Evolutionary conservation across 1,140 invertebrate genomes (phyloP), one percentile per base, ranked within the genome.

Genomic region (Ganaspis sp.): DNA sequence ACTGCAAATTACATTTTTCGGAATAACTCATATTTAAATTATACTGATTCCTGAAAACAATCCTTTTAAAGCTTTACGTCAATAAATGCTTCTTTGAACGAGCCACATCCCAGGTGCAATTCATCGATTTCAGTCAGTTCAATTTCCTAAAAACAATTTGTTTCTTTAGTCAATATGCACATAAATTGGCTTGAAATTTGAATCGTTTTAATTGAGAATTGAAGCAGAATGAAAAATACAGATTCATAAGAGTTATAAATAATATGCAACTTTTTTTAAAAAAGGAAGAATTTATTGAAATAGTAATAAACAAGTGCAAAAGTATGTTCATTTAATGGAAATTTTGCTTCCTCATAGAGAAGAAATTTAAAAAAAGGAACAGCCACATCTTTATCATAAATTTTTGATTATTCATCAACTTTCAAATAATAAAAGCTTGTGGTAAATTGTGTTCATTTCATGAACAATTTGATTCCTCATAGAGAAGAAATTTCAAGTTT

Each of bases 111-210:
- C 21, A 29, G 12, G 58, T 64, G 58, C 15, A 64, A 64, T 58
- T 49, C 17, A 49, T 49, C 45, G 45, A 58, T 64, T 64, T 64
- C 11, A 64, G 23, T 64, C 6, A 64, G 23, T 64, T 12, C 58
- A 64, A 64, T 34, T n/a, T 64, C n/a, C 58, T 64, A 64, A 64
- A 64, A 64, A 29, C 26, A n/a, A 49, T 5, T 49, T 49, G n/a
- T 49, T 34, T 64, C 21, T 29, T 26, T 64, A 29, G 23, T 64
- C 5, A 64, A 64, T 64, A 34, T 64, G 58, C 58, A 64, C 23
- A 64, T 64, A 64, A 64, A 64, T 64, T 64, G 11, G 29, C 6
- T 64, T 23, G 21, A 26, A 12, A 64, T 26, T 29, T 64, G 12
- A 64, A 64, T 64, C 21, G 11, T 64, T 64, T 64, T 26, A 29